phyloP scores from a whole-genome alignment of 2,113 vertebrate species.

The Syngnathus floridae region DNA sequence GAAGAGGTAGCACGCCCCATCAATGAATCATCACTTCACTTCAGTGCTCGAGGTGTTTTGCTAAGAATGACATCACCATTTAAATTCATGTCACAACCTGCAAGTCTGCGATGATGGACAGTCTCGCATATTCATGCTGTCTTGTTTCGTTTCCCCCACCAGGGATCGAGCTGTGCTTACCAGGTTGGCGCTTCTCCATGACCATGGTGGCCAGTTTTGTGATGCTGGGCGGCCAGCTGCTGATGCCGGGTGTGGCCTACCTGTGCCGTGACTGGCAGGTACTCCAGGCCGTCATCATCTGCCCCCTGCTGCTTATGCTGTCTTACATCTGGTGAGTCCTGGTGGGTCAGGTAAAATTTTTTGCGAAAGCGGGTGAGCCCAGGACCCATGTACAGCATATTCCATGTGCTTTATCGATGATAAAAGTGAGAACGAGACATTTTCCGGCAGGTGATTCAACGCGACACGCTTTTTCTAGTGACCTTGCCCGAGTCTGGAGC shows the following conservation, averaged over 20 bases:
- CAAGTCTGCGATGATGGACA: conserved; percentile 15
- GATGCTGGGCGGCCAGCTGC: conserved; percentile 84
- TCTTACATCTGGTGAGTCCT: conserved; percentile 85
- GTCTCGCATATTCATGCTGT: background rate
- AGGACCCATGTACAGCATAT: no score
- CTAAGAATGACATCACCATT: background rate
- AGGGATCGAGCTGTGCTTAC: conserved; percentile 94
- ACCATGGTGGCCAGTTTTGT: conserved; percentile 95
- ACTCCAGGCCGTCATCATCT: conserved; percentile 90
- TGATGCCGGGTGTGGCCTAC: conserved; percentile 87
- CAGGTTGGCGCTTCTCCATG: conserved; percentile 86
- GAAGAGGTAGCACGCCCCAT: background rate
- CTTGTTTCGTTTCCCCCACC: conserved; percentile 14
- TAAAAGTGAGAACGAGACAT: conserved; percentile 6
- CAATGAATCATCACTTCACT: background rate
- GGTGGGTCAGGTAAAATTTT: background rate
- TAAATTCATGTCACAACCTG: conserved; percentile 19
- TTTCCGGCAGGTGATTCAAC: conserved; percentile 14
- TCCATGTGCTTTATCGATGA: no score
- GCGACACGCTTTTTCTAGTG: conserved; percentile 15
- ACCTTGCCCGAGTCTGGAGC: conserved; percentile 15
- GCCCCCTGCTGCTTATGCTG: conserved; percentile 89
- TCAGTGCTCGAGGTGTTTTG: background rate
- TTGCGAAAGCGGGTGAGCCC: background rate
- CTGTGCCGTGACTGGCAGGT: conserved; percentile 90